Evolutionary conservation across 1,140 invertebrate genomes (phyloP).

Genomic region (Diorhabda sublineata): DNA sequence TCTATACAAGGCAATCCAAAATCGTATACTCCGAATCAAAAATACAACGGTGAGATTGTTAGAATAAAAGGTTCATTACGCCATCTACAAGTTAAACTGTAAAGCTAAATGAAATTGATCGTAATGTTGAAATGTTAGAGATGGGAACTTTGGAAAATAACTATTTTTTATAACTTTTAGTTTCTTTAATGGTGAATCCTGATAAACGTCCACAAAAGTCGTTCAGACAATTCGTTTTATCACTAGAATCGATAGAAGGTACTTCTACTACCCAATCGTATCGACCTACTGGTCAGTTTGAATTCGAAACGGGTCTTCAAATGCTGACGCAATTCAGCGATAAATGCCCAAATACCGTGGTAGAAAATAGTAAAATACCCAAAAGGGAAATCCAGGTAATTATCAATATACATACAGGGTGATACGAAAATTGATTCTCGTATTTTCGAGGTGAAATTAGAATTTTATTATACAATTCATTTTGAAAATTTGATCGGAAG

Average conservation of each 20-base stretch:
- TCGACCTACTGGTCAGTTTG: conserved; percentile 51
- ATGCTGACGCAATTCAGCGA: conserved; percentile 63
- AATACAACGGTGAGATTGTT: conserved; percentile 19
- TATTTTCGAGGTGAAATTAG: neutral
- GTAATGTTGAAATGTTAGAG: no score
- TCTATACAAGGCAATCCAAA: conserved; percentile 15
- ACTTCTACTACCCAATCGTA: conserved; percentile 13
- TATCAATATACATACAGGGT: neutral
- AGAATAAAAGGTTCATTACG: neutral
- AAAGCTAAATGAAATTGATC: no score
- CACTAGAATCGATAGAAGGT: conserved; percentile 23
- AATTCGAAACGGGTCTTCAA: conserved; percentile 57
- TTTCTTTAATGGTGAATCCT: conserved; percentile 15
- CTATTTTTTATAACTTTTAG: conserved; percentile 11
- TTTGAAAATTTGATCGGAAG: conserved; percentile 28
- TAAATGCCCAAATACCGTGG: conserved; percentile 69
- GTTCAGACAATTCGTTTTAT: conserved; percentile 31
- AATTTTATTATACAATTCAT: neutral
- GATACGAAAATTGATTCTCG: neutral
- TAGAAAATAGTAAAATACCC: conserved; percentile 62
- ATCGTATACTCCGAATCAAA: conserved; percentile 15
- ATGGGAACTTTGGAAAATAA: neutral
- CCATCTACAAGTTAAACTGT: no score
- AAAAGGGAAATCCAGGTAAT: conserved; percentile 59
- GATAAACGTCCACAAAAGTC: neutral